A percentile compares a stretch with the other conserved stretches of the same genome.
These are phyloP conservation scores for Cybosia mesomella DNA, from an alignment of 2,888 invertebrate species.

Conservation along the genomic window DNA sequence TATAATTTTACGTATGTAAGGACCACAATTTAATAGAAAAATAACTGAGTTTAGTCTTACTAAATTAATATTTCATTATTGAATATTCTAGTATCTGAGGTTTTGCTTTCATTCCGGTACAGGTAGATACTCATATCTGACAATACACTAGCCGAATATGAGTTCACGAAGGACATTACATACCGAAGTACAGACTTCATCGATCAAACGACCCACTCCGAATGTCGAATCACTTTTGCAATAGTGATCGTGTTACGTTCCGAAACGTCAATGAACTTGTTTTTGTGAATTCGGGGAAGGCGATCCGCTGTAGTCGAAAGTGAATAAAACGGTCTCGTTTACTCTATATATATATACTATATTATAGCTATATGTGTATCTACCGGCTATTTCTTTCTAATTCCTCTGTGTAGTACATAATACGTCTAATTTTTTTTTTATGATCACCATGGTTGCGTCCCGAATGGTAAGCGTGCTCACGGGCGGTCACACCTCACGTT, in stretches of 20 bases:
- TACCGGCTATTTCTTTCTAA: slow-evolving; percentile 68
- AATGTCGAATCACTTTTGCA: slow-evolving; percentile 36
- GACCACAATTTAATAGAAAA: too few relatives aligned
- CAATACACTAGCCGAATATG: slow-evolving; percentile 10
- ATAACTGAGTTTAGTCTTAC: too few relatives aligned
- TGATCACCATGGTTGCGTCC: slow-evolving; percentile 70
- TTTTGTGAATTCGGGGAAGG: slow-evolving; percentile 52
- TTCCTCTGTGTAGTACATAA: slow-evolving; percentile 67
- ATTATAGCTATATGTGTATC: slow-evolving; percentile 64
- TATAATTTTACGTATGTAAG: too few relatives aligned
- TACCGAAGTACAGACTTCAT: slow-evolving; percentile 36
- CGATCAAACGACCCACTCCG: slow-evolving; percentile 51
- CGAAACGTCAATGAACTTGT: slow-evolving; percentile 56
- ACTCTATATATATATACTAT: too few relatives aligned
- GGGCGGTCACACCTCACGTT: slow-evolving; percentile 82
- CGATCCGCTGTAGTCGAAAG: slow-evolving; percentile 53
- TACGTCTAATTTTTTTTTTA: slow-evolving; percentile 80
- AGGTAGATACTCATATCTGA: neutral
- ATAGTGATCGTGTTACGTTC: slow-evolving; percentile 47
- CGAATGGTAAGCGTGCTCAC: slow-evolving; percentile 78
- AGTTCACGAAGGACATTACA: slow-evolving; percentile 15
- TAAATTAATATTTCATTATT: too few relatives aligned
- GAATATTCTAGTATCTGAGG: too few relatives aligned
- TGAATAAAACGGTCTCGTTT: slow-evolving; percentile 44
- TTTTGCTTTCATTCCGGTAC: neutral